Conservation (phyloP, 2,888 invertebrate genomes). For the Cremastobaeus sp. region DNA sequence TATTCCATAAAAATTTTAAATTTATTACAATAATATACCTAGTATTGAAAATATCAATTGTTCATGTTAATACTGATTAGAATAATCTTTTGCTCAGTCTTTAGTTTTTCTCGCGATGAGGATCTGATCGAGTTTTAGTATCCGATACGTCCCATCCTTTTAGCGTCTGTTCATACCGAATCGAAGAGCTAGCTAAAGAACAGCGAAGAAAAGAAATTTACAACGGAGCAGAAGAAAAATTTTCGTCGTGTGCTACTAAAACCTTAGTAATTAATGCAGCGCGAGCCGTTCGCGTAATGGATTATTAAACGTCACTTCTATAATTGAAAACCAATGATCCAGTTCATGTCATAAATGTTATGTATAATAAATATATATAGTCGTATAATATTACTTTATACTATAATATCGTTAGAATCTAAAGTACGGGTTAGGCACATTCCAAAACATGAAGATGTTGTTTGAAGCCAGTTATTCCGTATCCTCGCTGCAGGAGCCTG, state of each 20-base stretch:
- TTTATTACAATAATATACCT: constrained; percentile 62
- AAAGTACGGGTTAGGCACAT: constrained; percentile 68
- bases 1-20: constrained; percentile 66
- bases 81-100: constrained; percentile 72
- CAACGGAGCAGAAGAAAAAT: constrained; percentile 66
- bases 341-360: constrained; percentile 26
- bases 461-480: constrained; percentile 45
- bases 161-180: constrained; percentile 44
- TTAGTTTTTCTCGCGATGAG: constrained; percentile 62
- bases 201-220: constrained; percentile 64
- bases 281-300: constrained; percentile 62
- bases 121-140: constrained; percentile 45
- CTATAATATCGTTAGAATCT: constrained; percentile 43
- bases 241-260: constrained; percentile 70
- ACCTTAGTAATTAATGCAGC: constrained; percentile 63
- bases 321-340: constrained; percentile 59
- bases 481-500: constrained; percentile 30
- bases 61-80: constrained; percentile 72
- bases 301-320: constrained; percentile 61
- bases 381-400: constrained; percentile 28
- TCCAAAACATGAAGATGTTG: constrained; percentile 63
- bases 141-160: constrained; percentile 29
- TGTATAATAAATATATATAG: constrained; percentile 61
- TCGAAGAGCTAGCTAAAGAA: constrained; percentile 59
- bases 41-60: constrained; percentile 72